These are phyloP conservation scores for Mesoligia furuncula DNA, from an alignment of 2,888 invertebrate species.

Conservation along the genomic window DNA sequence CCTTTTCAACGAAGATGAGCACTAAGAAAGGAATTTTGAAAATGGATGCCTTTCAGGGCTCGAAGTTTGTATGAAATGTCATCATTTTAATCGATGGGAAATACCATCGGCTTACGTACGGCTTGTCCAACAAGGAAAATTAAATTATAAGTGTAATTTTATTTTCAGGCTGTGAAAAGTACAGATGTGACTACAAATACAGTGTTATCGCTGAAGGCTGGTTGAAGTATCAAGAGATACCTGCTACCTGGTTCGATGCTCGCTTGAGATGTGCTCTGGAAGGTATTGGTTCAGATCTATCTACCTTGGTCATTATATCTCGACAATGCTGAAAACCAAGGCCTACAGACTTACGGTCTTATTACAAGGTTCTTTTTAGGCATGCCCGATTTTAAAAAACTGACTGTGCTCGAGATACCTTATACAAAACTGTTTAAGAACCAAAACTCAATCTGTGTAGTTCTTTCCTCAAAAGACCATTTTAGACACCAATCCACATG, in stretches of 20 bases:
- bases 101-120: neutral
- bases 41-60: neutral
- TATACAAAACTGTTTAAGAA: neutral
- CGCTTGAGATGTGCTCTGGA: slow-evolving; percentile 35
- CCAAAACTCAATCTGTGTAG: too few species aligned
- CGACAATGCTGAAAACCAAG: neutral
- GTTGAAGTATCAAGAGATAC: slow-evolving; percentile 38
- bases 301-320: neutral
- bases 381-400: neutral
- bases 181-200: slow-evolving; percentile 41
- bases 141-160: neutral
- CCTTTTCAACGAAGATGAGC: too few species aligned
- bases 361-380: neutral
- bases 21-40: neutral
- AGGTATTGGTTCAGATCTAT: slow-evolving; percentile 15
- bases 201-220: slow-evolving; percentile 14
- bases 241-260: slow-evolving; percentile 39
- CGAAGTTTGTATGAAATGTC: too few species aligned
- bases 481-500: too few species aligned
- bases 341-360: neutral
- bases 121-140: neutral
- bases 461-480: too few species aligned
- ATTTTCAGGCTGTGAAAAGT: slow-evolving; percentile 10
- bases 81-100: neutral
- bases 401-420: neutral